Evolutionary conservation across 2,888 invertebrate species (phyloP).

Genomic region (Lissonota sp.): DNA sequence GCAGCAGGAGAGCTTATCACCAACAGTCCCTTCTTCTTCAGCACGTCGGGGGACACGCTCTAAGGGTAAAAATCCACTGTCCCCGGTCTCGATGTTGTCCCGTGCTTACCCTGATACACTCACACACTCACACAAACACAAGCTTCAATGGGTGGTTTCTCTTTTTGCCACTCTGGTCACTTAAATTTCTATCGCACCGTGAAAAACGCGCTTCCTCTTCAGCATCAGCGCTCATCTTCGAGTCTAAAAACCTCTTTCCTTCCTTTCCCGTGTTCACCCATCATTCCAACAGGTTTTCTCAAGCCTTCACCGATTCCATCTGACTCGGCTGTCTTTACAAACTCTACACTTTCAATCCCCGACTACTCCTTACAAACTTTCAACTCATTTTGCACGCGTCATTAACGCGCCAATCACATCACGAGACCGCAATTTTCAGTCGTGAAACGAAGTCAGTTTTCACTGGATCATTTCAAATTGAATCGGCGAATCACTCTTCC

Average conservation of each 20-base stretch:
- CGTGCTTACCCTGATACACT: conserved; percentile 57
- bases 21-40: conserved; percentile 6
- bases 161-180: conserved; percentile 47
- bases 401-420: neutral
- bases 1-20: conserved; percentile 35
- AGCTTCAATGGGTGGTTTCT: conserved; percentile 6
- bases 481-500: too few relatives aligned
- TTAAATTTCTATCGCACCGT: conserved; percentile 60
- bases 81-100: conserved; percentile 41
- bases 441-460: neutral
- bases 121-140: conserved; percentile 66
- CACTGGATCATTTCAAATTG: neutral
- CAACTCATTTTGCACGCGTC: neutral
- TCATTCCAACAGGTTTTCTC: neutral
- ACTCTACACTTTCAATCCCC: neutral
- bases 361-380: too few relatives aligned
- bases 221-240: neutral
- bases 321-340: neutral
- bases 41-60: neutral
- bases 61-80: conserved; percentile 27
- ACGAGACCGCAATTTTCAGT: neutral
- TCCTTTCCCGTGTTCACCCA: neutral
- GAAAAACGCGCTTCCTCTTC: conserved; percentile 6
- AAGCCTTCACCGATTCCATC: neutral
- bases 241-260: conserved; percentile 1